Conservation (phyloP, 30 jellyfish, hydroid and myxozoan genomes). For the Turritopsis rubra region DNA sequence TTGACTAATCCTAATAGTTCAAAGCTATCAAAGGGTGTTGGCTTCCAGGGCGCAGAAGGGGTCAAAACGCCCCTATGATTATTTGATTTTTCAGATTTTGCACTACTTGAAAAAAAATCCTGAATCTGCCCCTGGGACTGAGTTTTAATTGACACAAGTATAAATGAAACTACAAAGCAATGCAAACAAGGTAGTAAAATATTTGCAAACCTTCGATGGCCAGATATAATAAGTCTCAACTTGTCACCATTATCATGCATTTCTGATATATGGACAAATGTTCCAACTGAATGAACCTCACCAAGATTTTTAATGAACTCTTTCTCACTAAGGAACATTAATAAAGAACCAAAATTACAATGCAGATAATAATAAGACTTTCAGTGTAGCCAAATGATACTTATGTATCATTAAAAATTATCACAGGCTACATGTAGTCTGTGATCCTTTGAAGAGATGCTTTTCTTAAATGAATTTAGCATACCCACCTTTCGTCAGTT, state of each 20-base stretch:
- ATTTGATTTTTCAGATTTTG: too few relatives aligned
- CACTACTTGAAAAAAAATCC: too few relatives aligned
- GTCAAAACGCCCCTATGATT: too few relatives aligned
- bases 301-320: conserved; percentile 70
- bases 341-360: neutral
- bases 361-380: neutral
- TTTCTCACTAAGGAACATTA: conserved; percentile 44
- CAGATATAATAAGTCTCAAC: conserved; percentile 68
- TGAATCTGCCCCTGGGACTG: too few relatives aligned
- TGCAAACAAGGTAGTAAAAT: neutral
- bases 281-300: conserved; percentile 72
- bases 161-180: too few relatives aligned
- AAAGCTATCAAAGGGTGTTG: too few relatives aligned
- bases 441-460: too few relatives aligned
- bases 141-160: too few relatives aligned
- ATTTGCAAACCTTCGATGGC: conserved; percentile 69
- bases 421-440: too few relatives aligned
- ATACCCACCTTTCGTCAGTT: conserved; percentile 93
- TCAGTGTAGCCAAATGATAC: neutral
- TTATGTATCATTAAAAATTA: neutral
- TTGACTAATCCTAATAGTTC: too few relatives aligned
- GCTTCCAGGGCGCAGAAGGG: too few relatives aligned
- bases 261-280: conserved; percentile 90
- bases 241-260: conserved; percentile 89
- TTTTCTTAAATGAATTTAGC: too few relatives aligned